phyloP scores from a whole-genome alignment of 2,113 vertebrate genomes.

The Gopherus flavomarginatus region DNA sequence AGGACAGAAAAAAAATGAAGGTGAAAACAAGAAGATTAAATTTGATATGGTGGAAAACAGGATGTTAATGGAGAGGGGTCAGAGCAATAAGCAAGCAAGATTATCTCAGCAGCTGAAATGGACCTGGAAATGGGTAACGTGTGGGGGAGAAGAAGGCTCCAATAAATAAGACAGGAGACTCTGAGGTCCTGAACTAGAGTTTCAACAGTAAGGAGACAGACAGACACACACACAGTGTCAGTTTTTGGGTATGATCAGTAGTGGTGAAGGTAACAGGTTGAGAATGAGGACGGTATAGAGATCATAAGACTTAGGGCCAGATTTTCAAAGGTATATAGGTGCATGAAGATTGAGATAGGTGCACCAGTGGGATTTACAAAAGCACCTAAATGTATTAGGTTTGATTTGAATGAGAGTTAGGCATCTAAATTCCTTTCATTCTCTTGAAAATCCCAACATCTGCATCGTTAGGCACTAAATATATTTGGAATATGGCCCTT shows the following conservation, averaged over 20 bases:
- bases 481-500: neutral
- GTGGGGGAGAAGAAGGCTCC: neutral
- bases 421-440: neutral
- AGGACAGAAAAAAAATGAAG: neutral
- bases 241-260: neutral
- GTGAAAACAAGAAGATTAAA: neutral
- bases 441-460: neutral
- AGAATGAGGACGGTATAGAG: conserved; percentile 15
- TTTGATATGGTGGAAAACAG: neutral
- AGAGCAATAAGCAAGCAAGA: neutral
- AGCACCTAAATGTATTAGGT: neutral
- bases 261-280: neutral
- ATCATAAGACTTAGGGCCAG: conserved; percentile 17
- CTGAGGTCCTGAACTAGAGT: neutral
- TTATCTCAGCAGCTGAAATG: rapidly evolving
- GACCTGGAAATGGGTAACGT: rapidly evolving
- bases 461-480: neutral
- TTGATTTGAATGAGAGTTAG: neutral
- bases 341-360: conserved; percentile 12
- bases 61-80: neutral
- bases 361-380: conserved; percentile 5
- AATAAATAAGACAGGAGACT: neutral
- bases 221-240: neutral
- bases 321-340: conserved; percentile 45
- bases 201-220: neutral